Base-by-base conservation (phyloP, 1,140 invertebrate genomes). In the Ceratosolen solmsi region DNA sequence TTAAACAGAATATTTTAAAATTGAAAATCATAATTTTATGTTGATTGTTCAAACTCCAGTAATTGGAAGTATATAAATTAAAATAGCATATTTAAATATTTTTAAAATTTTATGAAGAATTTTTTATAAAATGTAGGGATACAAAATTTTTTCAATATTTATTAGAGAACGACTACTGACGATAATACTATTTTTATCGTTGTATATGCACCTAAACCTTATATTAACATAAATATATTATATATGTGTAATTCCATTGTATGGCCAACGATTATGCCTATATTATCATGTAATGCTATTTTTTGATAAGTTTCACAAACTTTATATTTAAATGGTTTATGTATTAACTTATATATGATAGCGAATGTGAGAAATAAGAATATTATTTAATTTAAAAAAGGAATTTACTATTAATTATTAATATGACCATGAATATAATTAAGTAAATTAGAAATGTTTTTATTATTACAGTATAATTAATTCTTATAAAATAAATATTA, bases 191-290 rank as follows among this genome's bases (percentile, higher is more conserved):
- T 77, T 77, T 86, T 81, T 76, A 27, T 84, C 73, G 46, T 85
- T 84, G 75, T 85, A 87, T n/a, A n/a, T n/a, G 84, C 86, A 87
- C 49, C 86, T 88, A 89, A 82, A 41, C 85, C 88, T 90, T 90
- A 89, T 74, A 84, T 90, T 90, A 90, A 90, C 88, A 90, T 90
- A 90, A 89, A 90, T 90, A 90, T 90, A 89, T 89, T 84, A 74
- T 86, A 84, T 86, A 86, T 87, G 87, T 90, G 89, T 89, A n/a
- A 89, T 88, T 89, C 89, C 89, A 90, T 90, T 90, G 87, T 90
- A 91, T 90, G 89, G 90, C 89, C 88, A 91, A 91, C 87, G 89
- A 90, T 91, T 88, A 90, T 90, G 89, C 89, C 88, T 88, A 84
- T 88, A 84, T 85, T 86, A 85, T 86, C 78, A 85, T 86, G 85